Conservation (phyloP, 2,888 invertebrate species). For the Malacosoma neustria region DNA sequence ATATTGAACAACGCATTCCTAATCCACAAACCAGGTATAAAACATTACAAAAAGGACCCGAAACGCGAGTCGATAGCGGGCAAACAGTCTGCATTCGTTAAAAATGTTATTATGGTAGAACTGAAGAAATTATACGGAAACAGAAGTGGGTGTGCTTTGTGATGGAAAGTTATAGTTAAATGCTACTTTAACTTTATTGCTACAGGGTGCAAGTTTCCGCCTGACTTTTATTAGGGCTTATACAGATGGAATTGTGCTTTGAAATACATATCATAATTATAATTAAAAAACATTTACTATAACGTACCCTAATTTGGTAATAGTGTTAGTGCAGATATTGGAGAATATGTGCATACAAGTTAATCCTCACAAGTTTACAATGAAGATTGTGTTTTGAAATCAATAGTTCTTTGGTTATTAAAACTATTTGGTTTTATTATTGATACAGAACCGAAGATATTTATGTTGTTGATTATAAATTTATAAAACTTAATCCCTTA, state of each 20-base stretch:
- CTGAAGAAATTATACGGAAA: conserved; percentile 88
- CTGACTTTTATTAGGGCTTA: conserved; percentile 31
- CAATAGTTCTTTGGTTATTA: too few relatives aligned
- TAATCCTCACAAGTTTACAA: too few relatives aligned
- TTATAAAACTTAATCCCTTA: too few relatives aligned
- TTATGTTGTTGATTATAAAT: too few relatives aligned
- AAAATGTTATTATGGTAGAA: conserved; percentile 88
- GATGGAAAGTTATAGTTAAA: conserved; percentile 23
- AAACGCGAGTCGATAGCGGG: conserved; percentile 84
- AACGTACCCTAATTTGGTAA: too few relatives aligned
- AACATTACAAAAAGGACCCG: conserved; percentile 85
- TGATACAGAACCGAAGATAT: too few relatives aligned
- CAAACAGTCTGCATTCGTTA: conserved; percentile 85
- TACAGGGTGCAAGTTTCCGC: conserved; percentile 37
- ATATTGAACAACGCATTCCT: conserved; percentile 95
- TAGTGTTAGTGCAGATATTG: conserved; percentile 8
- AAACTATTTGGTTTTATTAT: too few relatives aligned
- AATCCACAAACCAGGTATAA: conserved; percentile 94
- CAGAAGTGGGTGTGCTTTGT: conserved; percentile 87
- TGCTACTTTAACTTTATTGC: conserved; percentile 10
- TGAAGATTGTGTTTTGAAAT: too few relatives aligned
- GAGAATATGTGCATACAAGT: too few relatives aligned
- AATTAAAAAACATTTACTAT: conserved; percentile 13
- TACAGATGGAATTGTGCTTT: conserved; percentile 23
- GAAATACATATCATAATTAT: conserved; percentile 46